Base-by-base conservation (phyloP, 2,888 invertebrate genomes). In the Stictocephala bisonia region DNA sequence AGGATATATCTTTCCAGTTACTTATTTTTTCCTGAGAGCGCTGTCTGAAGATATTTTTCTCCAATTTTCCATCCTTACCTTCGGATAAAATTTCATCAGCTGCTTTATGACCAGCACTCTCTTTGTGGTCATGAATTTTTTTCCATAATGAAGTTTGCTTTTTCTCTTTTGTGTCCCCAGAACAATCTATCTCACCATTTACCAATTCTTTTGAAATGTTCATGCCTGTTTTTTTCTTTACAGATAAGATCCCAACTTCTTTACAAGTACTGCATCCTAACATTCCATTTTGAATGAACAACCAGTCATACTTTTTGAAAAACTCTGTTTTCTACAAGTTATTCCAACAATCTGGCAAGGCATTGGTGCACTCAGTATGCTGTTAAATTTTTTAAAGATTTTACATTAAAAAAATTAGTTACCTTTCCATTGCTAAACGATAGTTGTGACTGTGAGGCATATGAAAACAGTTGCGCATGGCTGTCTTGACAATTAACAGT, bases 11-110 rank as follows among this genome's bases (percentile, higher is more conserved):
- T 60, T 60, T 35, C 20, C 35, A 60, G 60, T 60, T 6, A 20
- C 31, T 60, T 60, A 9, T 60, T n/a, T 31, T 60, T 60, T 60
- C 60, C 27, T 60, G 60, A 60, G n/a, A 60, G 60, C 60, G 35
- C 29, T 60, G 60, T 7, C 20, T 60, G 31, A 60, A 60, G 31
- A 60, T 31, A n/a, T 9, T 4, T 60, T 60, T 60, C 29, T 60
- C 29, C 60, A 27, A 60, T 60, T 60, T 26, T 60, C 35, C 29
- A 11, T 60, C 29, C 29, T 60, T 60, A 60, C 60, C 35, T 60
- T 60, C 60, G 1, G 7, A 18, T 6, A 60, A 31, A 60, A 60
- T 60, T 29, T 60, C 15, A 27, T 60, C 60, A 60, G 29, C 31
- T 60, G 31, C 60, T 60, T 60, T 26, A 60, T 60, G 60, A 29